Conservation (phyloP, 2,888 invertebrate genomes). For the Dioctria linearis region DNA sequence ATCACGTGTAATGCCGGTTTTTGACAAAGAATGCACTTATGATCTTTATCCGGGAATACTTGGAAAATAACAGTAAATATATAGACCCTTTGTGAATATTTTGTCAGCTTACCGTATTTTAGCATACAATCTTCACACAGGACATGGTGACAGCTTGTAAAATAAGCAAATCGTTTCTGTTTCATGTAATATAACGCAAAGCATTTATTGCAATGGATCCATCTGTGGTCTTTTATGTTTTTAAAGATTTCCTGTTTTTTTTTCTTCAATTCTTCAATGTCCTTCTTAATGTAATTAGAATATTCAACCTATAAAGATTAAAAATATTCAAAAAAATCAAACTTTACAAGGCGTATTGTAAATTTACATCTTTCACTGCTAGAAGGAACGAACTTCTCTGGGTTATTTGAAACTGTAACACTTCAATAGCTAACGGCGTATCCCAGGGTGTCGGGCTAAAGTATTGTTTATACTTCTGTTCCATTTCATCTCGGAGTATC, state of each 20-base stretch:
- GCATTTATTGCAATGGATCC: no score
- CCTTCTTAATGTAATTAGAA: no score
- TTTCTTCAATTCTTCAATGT: no score
- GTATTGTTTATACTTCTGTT: background rate
- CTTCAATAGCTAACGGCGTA: background rate
- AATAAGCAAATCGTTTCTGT: no score
- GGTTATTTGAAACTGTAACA: constrained; percentile 33
- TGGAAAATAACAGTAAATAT: background rate
- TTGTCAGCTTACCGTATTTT: background rate
- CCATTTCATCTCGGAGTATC: background rate
- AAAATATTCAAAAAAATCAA: no score
- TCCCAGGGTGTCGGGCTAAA: constrained; percentile 12
- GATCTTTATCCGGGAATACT: background rate
- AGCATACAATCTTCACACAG: no score
- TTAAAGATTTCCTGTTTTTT: no score
- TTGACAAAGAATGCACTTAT: constrained; percentile 12
- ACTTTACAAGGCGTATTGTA: no score
- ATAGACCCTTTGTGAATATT: background rate
- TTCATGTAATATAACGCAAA: no score
- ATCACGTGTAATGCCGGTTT: background rate
- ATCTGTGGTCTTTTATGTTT: no score
- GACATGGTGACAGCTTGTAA: background rate
- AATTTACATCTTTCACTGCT: background rate
- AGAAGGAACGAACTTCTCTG: constrained; percentile 16
- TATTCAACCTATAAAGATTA: no score